phyloP scores from a whole-genome alignment of 2,113 vertebrate genomes.

The Penelope pileata region DNA sequence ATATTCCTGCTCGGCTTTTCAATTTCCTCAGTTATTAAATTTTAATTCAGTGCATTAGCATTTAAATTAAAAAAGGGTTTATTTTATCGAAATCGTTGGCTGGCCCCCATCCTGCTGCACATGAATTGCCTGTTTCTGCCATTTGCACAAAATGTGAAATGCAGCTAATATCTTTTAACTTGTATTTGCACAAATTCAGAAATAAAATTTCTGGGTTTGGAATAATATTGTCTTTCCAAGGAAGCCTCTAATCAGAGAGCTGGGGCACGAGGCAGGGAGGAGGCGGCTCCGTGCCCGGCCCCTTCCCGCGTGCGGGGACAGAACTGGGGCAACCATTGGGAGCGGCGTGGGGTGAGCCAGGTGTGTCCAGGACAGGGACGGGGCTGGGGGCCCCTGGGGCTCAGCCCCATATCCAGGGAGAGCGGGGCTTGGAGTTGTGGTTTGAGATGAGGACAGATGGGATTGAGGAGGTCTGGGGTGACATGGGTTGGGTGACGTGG shows the following conservation, averaged over 20 bases:
- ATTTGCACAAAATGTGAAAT: slow-evolving; percentile 82
- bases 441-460: neutral
- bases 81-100: slow-evolving; percentile 85
- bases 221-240: slow-evolving; percentile 82
- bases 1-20: slow-evolving; percentile 99
- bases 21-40: slow-evolving; percentile 99
- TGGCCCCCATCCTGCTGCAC: slow-evolving; percentile 79
- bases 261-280: neutral
- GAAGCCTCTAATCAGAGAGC: slow-evolving; percentile 66
- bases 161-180: slow-evolving; percentile 81
- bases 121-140: slow-evolving; percentile 83
- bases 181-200: slow-evolving; percentile 84
- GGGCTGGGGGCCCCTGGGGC: too few species aligned
- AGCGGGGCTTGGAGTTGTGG: neutral
- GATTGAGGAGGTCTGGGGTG: neutral
- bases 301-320: rapidly evolving
- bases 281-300: neutral
- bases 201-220: slow-evolving; percentile 82
- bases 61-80: slow-evolving; percentile 99
- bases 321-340: neutral
- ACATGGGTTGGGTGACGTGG: neutral
- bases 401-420: neutral
- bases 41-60: slow-evolving; percentile 99
- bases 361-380: neutral
- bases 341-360: neutral